Evolutionary conservation across 2,888 invertebrate species (phyloP).

Genomic region (Rapana venosa): DNA sequence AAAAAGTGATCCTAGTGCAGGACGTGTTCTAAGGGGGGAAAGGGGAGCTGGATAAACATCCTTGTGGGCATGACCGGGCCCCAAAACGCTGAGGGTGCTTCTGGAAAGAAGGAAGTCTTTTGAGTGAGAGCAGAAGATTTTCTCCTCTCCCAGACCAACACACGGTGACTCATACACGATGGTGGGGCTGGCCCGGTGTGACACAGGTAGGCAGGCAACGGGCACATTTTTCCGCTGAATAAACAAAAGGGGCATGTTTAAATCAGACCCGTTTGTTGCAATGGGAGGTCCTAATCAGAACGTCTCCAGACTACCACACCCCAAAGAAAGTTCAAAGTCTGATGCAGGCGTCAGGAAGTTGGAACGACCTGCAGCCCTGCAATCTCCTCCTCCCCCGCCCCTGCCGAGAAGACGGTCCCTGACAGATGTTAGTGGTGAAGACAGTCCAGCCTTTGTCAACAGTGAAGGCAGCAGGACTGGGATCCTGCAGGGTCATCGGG

Average conservation of each 20-base stretch:
- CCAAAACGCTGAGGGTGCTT: neutral
- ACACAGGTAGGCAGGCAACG: no score
- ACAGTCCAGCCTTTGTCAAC: neutral
- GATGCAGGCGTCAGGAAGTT: neutral
- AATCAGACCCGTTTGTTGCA: neutral
- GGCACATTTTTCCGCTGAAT: no score
- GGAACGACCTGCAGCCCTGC: neutral
- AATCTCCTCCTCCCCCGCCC: constrained; percentile 18
- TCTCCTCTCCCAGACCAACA: no score
- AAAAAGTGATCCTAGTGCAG: neutral
- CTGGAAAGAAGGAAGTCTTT: neutral
- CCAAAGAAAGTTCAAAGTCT: neutral
- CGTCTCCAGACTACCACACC: neutral
- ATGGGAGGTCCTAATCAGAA: neutral
- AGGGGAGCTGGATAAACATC: neutral
- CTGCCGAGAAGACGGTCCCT: neutral
- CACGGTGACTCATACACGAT: no score
- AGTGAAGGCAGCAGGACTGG: neutral
- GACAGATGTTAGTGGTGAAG: neutral
- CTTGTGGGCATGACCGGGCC: neutral
- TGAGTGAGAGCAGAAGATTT: no score
- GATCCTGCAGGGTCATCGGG: neutral
- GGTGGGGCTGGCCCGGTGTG: no score
- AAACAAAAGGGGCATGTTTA: neutral
- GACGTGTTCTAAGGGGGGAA: neutral